A percentile compares a stretch with the other conserved stretches of the same genome.
Conservation (phyloP, 2,888 invertebrate species). For the Drepanosiphum platanoidis region DNA sequence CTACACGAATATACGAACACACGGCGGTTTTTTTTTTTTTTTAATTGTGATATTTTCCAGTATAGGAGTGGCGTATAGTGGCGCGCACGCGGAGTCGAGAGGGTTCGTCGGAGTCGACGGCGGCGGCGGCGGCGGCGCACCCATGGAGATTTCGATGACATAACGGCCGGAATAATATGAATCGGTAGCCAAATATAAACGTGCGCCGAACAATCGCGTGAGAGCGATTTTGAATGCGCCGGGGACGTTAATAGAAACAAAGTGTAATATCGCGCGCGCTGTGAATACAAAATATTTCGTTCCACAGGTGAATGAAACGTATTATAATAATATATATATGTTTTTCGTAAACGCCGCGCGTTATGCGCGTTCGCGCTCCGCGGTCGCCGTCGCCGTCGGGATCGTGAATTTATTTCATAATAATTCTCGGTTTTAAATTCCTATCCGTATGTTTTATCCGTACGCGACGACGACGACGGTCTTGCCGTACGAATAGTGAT, state of each 20-base stretch:
- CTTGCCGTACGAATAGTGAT: too few species aligned
- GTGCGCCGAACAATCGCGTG: conserved; percentile 32
- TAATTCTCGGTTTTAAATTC: background rate
- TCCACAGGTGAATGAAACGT: background rate
- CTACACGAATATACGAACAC: background rate
- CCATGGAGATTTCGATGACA: conserved; percentile 40
- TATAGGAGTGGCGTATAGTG: conserved; percentile 46
- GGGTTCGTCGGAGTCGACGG: conserved; percentile 32
- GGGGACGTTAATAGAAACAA: conserved; percentile 35
- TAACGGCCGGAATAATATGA: conserved; percentile 34
- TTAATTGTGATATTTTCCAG: conserved; percentile 40
- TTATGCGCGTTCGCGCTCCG: too few species aligned
- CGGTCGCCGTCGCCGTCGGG: background rate
- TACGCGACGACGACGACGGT: too few species aligned
- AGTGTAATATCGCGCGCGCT: background rate
- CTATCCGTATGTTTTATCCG: background rate
- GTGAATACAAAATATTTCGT: conserved; percentile 49
- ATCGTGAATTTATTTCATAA: conserved; percentile 6
- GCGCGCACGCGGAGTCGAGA: conserved; percentile 7
- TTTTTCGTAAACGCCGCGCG: background rate
- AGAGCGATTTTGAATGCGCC: conserved; percentile 43
- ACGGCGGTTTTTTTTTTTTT: too few species aligned
- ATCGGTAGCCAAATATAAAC: conserved; percentile 38
- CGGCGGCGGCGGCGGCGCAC: conserved; percentile 31
- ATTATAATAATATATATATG: too few species aligned